Conservation (phyloP, 2,888 invertebrate genomes). For the Zelleria hepariella region DNA sequence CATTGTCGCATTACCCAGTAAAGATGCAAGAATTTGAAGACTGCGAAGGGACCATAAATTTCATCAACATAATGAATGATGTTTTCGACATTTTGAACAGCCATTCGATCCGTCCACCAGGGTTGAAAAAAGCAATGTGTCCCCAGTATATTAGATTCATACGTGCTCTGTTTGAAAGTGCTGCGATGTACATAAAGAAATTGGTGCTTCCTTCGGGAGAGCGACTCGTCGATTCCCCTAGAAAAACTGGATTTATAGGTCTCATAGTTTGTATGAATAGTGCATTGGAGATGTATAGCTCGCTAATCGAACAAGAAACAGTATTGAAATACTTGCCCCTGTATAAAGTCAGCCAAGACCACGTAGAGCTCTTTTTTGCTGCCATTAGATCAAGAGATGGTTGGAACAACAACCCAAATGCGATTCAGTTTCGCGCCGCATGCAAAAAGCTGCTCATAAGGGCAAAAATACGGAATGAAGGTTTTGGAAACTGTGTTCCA, state of each 20-base stretch:
- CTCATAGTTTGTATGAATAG: not conserved
- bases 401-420: not conserved
- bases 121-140: constrained; percentile 16
- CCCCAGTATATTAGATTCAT: constrained; percentile 13
- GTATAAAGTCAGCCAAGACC: not conserved
- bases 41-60: constrained; percentile 13
- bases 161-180: constrained; percentile 11
- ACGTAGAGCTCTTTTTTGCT: not conserved
- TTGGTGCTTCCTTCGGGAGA: constrained; percentile 10
- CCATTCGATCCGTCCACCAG: constrained; percentile 15
- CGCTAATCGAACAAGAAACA: not conserved
- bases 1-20: constrained; percentile 7
- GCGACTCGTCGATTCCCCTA: too few relatives aligned
- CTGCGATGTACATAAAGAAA: constrained; percentile 4
- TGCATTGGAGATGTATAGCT: not conserved
- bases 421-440: not conserved
- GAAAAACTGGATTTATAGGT: not conserved
- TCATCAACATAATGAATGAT: constrained; percentile 12
- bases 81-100: constrained; percentile 16
- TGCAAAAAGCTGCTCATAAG: not conserved
- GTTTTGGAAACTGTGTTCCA: too few relatives aligned
- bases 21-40: constrained; percentile 10
- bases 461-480: too few relatives aligned
- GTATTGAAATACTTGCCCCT: not conserved
- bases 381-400: not conserved